Conservation (phyloP, 2,113 vertebrate genomes). For the Redunca redunca region DNA sequence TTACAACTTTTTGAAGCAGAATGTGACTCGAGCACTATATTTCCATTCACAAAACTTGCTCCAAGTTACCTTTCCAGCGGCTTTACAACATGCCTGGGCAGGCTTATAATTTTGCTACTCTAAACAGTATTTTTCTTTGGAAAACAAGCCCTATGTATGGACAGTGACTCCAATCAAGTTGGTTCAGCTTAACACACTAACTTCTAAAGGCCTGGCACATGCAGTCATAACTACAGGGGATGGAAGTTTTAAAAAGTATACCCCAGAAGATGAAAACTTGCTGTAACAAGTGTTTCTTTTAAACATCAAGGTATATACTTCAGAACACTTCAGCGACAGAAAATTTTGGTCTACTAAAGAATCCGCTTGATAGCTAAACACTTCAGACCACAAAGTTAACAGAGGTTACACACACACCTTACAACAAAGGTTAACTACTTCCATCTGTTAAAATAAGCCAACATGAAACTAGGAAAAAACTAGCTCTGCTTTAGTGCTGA, state of each 20-base stretch:
- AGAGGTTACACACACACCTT: conserved; percentile 28
- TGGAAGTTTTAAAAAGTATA: conserved; percentile 69
- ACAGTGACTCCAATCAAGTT: neutral
- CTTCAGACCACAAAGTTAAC: conserved; percentile 57
- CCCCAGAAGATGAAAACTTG: conserved; percentile 73
- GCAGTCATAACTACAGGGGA: conserved; percentile 74
- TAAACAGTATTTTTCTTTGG: neutral
- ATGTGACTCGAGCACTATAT: neutral
- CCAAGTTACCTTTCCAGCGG: neutral
- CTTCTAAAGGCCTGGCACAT: conserved; percentile 72
- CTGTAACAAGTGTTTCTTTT: conserved; percentile 65
- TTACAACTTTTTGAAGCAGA: conserved; percentile 31
- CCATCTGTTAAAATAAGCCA: neutral
- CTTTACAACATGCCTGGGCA: neutral
- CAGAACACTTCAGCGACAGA: neutral
- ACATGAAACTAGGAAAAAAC: conserved; percentile 40
- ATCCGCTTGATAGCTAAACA: conserved; percentile 62
- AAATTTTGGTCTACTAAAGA: neutral
- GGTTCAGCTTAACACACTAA: neutral
- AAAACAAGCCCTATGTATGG: neutral
- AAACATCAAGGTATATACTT: conserved; percentile 51
- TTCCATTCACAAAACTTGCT: neutral
- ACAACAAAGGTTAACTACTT: neutral
- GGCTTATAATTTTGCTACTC: neutral
- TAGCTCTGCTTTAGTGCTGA: conserved; percentile 71